phyloP scores from a whole-genome alignment of 2,797 vertebrate genomes.

The Lutjanus campechanus region DNA sequence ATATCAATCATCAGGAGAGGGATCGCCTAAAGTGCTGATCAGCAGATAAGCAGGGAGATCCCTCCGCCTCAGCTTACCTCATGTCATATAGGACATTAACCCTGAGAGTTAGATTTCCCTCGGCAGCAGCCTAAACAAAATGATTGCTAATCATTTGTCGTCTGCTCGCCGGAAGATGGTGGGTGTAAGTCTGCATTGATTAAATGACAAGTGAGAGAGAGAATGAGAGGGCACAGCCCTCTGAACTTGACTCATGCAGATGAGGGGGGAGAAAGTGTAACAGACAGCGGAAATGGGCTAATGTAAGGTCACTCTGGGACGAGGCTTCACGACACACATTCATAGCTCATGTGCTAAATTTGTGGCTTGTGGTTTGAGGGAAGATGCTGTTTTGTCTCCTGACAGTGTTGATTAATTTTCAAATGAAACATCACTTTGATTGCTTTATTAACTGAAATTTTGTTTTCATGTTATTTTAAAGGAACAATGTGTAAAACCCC shows the following conservation, averaged over 20 bases:
- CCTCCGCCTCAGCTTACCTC: conserved; percentile 53
- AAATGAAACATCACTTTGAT: neutral
- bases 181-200: conserved; percentile 71
- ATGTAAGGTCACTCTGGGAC: conserved; percentile 46
- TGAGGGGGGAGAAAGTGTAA: conserved; percentile 24
- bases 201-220: conserved; percentile 45
- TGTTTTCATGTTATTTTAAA: neutral
- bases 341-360: conserved; percentile 3
- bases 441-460: neutral
- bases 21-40: conserved; percentile 67
- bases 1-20: conserved; percentile 62
- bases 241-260: conserved; percentile 45
- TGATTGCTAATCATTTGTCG: conserved; percentile 77
- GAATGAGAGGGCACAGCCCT: conserved; percentile 31
- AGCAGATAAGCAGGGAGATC: conserved; percentile 62
- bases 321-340: neutral
- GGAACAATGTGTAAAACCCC: too few species aligned
- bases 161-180: conserved; percentile 48
- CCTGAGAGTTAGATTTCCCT: conserved; percentile 71
- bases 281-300: conserved; percentile 33
- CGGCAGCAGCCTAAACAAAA: conserved; percentile 71
- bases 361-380: neutral
- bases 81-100: conserved; percentile 72
- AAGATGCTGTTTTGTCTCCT: neutral
- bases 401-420: neutral